These are phyloP conservation scores for Prunella himalayana DNA, from an alignment of 2,113 vertebrate species.

Conservation along the genomic window DNA sequence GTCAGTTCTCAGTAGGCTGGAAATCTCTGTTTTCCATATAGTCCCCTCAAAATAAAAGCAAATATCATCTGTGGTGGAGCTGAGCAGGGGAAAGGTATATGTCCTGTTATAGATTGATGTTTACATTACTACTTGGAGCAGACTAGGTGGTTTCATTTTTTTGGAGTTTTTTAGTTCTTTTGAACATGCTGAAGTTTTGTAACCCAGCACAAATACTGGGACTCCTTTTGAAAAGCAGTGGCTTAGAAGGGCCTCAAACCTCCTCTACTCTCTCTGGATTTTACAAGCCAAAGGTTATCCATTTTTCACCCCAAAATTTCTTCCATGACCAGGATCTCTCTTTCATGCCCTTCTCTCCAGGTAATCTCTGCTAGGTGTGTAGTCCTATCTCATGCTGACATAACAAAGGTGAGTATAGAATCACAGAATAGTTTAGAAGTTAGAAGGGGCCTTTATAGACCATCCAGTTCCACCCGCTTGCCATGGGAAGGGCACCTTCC, in stretches of 20 bases:
- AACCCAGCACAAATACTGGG: neutral
- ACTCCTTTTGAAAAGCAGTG: neutral
- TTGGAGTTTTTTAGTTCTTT: neutral
- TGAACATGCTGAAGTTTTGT: neutral
- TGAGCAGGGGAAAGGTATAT: neutral
- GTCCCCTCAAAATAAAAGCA: neutral
- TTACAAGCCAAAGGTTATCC: neutral
- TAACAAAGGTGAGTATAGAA: neutral
- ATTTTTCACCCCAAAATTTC: neutral
- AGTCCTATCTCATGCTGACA: neutral
- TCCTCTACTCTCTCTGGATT: neutral
- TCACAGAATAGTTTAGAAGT: neutral
- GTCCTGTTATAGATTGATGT: neutral
- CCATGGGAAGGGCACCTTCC: neutral
- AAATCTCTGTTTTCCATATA: conserved; percentile 17
- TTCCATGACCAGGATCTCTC: neutral
- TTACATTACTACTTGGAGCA: neutral
- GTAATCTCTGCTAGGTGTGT: neutral
- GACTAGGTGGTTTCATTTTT: neutral
- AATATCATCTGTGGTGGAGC: neutral
- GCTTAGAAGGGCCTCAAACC: neutral
- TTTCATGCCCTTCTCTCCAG: neutral
- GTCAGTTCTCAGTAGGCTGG: neutral
- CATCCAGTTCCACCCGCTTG: neutral
- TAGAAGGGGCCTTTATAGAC: neutral